A percentile compares a stretch with the other conserved stretches of the same genome.
Evolutionary conservation across 2,888 invertebrate species (phyloP).

Genomic region (Liposcelis brunnea): DNA sequence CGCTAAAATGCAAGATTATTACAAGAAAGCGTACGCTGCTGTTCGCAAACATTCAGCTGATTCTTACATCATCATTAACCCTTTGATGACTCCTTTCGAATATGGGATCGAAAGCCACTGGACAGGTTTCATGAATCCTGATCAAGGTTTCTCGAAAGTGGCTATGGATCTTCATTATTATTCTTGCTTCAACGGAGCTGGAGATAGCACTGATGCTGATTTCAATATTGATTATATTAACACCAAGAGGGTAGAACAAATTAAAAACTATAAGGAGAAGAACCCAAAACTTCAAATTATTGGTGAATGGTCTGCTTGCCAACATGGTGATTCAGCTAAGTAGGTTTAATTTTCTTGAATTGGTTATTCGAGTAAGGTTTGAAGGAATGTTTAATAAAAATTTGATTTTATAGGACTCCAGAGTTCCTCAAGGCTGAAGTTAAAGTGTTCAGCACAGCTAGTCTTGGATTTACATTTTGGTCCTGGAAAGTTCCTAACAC

Average conservation of each 20-base stretch:
- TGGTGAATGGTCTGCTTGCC: constrained; percentile 3
- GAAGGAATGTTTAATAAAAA: no score
- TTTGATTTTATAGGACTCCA: no score
- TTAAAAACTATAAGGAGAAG: neutral
- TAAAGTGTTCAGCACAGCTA: neutral
- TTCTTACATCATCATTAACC: constrained; percentile 6
- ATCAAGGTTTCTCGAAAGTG: constrained; percentile 4
- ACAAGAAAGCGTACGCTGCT: neutral
- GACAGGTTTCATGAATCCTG: constrained; percentile 3
- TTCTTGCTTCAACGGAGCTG: neutral
- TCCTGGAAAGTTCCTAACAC: constrained; percentile 3
- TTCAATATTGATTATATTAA: neutral
- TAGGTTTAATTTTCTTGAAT: no score
- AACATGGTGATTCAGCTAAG: neutral
- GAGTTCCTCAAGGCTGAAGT: neutral
- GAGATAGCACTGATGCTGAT: neutral
- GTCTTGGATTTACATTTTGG: neutral
- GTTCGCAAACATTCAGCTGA: constrained; percentile 1
- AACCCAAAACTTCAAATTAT: neutral
- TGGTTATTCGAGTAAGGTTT: no score
- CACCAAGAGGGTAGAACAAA: neutral
- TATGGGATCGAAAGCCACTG: neutral
- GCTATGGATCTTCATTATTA: constrained; percentile 3
- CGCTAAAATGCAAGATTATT: neutral
- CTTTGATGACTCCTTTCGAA: neutral